Evolutionary conservation across 1,140 invertebrate genomes (phyloP), one percentile per base, ranked within the genome.

Genomic region (Dolichoris vasculosae): DNA sequence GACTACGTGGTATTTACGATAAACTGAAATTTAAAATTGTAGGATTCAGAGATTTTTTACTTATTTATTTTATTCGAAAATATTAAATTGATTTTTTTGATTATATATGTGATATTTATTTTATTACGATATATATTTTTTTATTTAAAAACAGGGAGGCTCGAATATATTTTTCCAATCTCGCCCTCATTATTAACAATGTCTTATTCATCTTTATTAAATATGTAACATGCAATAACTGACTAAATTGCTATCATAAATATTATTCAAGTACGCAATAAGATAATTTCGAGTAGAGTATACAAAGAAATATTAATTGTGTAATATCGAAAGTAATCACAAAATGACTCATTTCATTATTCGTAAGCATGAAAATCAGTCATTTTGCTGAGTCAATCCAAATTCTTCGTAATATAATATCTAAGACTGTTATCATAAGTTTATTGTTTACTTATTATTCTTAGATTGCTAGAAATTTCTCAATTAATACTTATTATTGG

Each of bases 21-120:
- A 55, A 71, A 71, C 40, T 73, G 46, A 69, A 81, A 67, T 46
- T 82, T 82, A 40, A 26, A 79, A 79, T 1, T 48, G 55, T 79
- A 23, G 32, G 51, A 63, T 59, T 79, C 55, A 7, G 32, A 40
- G 23, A 35, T 26, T 63, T 0, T 40, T 59, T 79, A n/a, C 35
- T 77, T 55, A 77, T 77, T 77, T 77, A 55, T 77, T 77, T 55
- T 20, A n/a, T 17, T 17, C 67, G 0, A 17, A 23, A 35, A 15
- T 35, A 69, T 69, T 38, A 38, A 69, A 69, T 69, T 69, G 1
- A 69, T 69, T 69, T 38, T 26, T 26, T 59, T 26, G 55, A 1
- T 26, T 4, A 59, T 59, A 59, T 20, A 1, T 9, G 55, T 35
- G 11, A 6, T 2, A 43, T 73, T 26, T 23, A 6, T 32, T 73